Evolutionary conservation across 2,113 vertebrate genomes (phyloP), one percentile per base, ranked within the genome.

Genomic region (Ivindomyrus marchei): DNA sequence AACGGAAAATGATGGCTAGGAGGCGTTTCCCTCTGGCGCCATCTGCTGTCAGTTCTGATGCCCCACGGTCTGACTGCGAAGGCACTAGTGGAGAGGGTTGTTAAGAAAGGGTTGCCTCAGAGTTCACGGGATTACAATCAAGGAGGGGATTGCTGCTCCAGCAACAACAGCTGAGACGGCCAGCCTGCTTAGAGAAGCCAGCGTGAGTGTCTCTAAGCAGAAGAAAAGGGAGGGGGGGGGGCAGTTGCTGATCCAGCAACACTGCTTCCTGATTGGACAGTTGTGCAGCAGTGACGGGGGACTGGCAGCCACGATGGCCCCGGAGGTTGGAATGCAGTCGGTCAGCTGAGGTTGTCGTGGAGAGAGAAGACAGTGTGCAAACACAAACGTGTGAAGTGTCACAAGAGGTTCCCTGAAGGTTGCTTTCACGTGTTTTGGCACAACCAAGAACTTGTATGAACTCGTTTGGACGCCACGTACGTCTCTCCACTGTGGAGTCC

Each of bases 341-440:
- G 46, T 45, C 13, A 17, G 52, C 46, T 62, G 24, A 70, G 19
- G 9, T 80, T 52, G 70, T 27, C 9, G 36, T n/a, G 47, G 74
- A 53, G 84, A 56, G 62, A 74, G 53, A 56, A 24, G 89, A 52
- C 36, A 53, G 87, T 89, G 87, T 87, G 87, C 36, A 88, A 77
- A 91, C 92, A 90, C 91, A 90, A 92, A 92, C 83, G 91, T 62
- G 90, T 49, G 89, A 89, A 90, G 92, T 11, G 90, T 93, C 88
- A 90, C 86, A 47, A 42, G 11, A 53, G 85, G 47, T 93, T 96
- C 95, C 95, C 95, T 96, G 95, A 95, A 95, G 92, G 92, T 93
- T 92, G 91, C 87, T 95, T 91, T 11, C 89, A 93, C 93, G 90
- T 52, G 89, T 94, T 95, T 95, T 95, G 94, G 95, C 94, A 94